Evolutionary conservation across 1,140 invertebrate species (phyloP).

Genomic region (Parapsyche elsis): DNA sequence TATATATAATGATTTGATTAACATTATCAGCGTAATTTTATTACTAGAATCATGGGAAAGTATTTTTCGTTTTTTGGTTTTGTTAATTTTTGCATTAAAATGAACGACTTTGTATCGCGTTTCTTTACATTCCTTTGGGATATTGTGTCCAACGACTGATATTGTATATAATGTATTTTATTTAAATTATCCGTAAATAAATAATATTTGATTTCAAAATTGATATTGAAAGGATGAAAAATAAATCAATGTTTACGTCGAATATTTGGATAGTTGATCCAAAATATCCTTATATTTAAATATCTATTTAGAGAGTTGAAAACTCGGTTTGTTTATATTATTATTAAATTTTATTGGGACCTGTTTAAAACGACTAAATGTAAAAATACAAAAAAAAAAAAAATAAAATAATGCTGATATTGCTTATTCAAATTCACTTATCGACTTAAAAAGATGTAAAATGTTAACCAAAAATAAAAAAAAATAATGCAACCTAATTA

Average conservation of each 20-base stretch:
- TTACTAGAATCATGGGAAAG: conserved; percentile 2
- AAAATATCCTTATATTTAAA: conserved; percentile 16
- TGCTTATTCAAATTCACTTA: conserved; percentile 38
- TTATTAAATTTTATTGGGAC: conserved; percentile 32
- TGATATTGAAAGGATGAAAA: no score
- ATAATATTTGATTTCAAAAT: no score
- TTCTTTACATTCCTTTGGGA: conserved; percentile 1
- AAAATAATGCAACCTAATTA: conserved; percentile 50
- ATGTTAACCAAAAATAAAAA: conserved; percentile 36
- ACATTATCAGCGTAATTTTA: conserved; percentile 34
- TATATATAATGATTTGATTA: conserved; percentile 21
- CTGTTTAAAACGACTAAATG: conserved; percentile 2
- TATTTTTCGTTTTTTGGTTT: not conserved
- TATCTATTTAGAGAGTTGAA: conserved; percentile 5
- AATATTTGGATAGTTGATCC: not conserved
- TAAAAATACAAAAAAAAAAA: not conserved
- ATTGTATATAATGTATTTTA: conserved; percentile 37
- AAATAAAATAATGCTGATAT: conserved; percentile 34
- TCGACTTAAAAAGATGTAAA: conserved; percentile 30
- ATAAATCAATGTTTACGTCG: not conserved
- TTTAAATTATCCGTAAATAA: conserved; percentile 16
- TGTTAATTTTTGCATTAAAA: not conserved
- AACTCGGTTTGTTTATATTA: conserved; percentile 27
- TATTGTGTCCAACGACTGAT: conserved; percentile 41
- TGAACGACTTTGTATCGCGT: not conserved